Percentiles rank a stretch among this genome's conserved stretches.
Evolutionary conservation across 2,113 vertebrate genomes (phyloP).

Genomic region (Panurus biarmicus): DNA sequence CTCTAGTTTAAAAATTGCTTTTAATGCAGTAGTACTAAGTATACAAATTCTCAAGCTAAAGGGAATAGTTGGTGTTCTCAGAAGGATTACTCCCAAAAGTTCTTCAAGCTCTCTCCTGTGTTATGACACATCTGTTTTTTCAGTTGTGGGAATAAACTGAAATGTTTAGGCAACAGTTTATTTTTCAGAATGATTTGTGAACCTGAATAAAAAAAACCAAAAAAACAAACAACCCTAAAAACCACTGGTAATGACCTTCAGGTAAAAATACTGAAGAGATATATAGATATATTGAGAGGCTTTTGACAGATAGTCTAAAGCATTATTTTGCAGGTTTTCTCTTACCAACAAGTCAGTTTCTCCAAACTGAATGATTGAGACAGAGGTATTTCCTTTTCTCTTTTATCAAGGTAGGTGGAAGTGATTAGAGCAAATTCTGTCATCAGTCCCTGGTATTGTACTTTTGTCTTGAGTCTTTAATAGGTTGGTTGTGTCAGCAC

Average conservation of each 20-base stretch:
- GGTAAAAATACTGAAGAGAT: not conserved
- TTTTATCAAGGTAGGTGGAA: constrained; percentile 55
- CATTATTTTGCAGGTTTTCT: not conserved
- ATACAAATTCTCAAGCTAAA: constrained; percentile 10
- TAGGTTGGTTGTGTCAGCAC: constrained; percentile 24
- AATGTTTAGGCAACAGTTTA: constrained; percentile 2
- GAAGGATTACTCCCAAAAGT: not conserved
- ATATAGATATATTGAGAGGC: not conserved
- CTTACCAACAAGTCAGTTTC: not conserved
- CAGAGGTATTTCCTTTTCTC: constrained; percentile 13
- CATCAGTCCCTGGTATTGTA: not conserved
- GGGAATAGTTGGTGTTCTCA: not conserved
- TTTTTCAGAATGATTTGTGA: constrained; percentile 39
- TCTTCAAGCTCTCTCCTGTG: not conserved
- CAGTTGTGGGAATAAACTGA: not conserved
- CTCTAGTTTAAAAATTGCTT: constrained; percentile 24
- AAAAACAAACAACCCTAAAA: not conserved
- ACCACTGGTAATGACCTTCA: not conserved
- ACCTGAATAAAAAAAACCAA: not conserved
- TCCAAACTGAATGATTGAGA: not conserved
- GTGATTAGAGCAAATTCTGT: constrained; percentile 50
- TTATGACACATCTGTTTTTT: not conserved
- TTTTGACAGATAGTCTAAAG: not conserved
- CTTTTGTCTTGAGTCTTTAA: constrained; percentile 47
- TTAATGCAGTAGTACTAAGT: not conserved